These are phyloP conservation scores for Bombus vancouverensis DNA, from an alignment of 1,140 invertebrate species.

Conservation along the genomic window DNA sequence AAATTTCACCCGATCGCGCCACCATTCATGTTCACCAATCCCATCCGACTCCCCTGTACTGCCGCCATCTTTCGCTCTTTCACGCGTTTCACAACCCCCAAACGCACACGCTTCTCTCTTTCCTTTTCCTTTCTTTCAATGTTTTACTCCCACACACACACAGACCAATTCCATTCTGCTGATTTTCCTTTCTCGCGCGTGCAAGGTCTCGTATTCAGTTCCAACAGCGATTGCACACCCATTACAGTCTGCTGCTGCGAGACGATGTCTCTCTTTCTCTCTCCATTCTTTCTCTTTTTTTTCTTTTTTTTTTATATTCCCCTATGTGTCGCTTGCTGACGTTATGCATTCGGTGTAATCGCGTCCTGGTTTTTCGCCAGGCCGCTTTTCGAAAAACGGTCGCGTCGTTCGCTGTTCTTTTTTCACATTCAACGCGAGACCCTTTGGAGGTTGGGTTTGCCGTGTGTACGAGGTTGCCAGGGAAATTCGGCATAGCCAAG, in stretches of 20 bases:
- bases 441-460: background rate
- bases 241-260: slow-evolving; percentile 32
- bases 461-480: background rate
- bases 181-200: slow-evolving; percentile 62
- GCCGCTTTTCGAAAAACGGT: slow-evolving; percentile 29
- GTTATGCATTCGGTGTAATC: slow-evolving; percentile 57
- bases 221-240: slow-evolving; percentile 32
- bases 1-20: slow-evolving; percentile 31
- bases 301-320: background rate
- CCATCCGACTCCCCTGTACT: background rate
- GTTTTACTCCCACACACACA: background rate
- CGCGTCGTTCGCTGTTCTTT: background rate
- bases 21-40: slow-evolving; percentile 15
- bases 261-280: background rate
- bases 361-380: slow-evolving; percentile 20
- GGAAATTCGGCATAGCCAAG: background rate
- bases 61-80: slow-evolving; percentile 17
- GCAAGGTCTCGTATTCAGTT: slow-evolving; percentile 41
- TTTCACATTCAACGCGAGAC: background rate
- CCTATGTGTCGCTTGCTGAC: slow-evolving; percentile 51
- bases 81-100: background rate
- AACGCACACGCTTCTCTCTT: background rate
- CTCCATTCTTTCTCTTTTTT: background rate
- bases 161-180: slow-evolving; percentile 50
- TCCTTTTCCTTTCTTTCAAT: background rate